phyloP scores from a whole-genome alignment of 2,797 vertebrate genomes.

The Muscicapa comitata region DNA sequence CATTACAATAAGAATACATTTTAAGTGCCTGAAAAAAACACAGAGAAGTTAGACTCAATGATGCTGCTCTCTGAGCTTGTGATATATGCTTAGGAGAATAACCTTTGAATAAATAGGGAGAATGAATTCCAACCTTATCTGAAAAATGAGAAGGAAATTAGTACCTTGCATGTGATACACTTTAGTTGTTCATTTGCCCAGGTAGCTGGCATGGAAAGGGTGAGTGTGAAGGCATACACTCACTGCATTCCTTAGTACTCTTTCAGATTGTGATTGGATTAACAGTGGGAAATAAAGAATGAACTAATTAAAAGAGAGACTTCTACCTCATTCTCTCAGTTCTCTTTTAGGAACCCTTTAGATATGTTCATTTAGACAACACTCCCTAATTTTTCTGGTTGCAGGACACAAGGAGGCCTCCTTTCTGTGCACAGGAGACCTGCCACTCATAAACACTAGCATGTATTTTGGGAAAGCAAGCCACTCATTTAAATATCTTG shows the following conservation, averaged over 20 bases:
- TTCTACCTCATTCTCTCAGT: not conserved
- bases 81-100: not conserved
- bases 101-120: not conserved
- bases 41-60: no score
- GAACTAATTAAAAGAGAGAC: not conserved
- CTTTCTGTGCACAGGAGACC: not conserved
- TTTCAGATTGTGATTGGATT: not conserved
- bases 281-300: not conserved
- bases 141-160: not conserved
- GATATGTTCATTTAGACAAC: not conserved
- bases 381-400: not conserved
- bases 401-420: not conserved
- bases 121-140: not conserved
- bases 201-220: accelerated
- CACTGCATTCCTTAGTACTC: accelerated
- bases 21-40: not conserved
- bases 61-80: not conserved
- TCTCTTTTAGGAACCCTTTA: not conserved
- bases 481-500: not conserved
- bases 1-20: not conserved
- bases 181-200: not conserved
- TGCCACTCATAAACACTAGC: not conserved
- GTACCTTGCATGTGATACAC: accelerated
- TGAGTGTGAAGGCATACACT: not conserved
- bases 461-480: not conserved